Percentiles rank a stretch among this genome's conserved stretches.
Evolutionary conservation across 2,797 vertebrate genomes (phyloP).

Genomic region (Helicolenus hilgendorfi): DNA sequence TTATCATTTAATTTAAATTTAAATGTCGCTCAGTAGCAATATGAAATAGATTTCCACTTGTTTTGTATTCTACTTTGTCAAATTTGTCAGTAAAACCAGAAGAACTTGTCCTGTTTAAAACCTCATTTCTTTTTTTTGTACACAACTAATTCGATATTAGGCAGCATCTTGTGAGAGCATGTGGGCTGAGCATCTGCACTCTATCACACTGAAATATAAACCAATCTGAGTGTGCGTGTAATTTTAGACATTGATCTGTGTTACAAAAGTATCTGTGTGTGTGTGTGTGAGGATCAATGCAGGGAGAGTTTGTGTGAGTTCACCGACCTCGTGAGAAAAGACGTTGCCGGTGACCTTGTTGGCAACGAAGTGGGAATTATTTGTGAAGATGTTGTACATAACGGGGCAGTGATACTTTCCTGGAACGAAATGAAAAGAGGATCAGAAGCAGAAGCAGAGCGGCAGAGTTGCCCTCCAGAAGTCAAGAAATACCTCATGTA

Average conservation of each 20-base stretch:
- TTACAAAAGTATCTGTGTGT: background rate
- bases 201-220: background rate
- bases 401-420: slow-evolving; percentile 98
- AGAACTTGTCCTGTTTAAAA: background rate
- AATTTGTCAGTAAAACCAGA: background rate
- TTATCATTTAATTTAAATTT: background rate
- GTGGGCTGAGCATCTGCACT: slow-evolving; percentile 17
- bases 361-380: slow-evolving; percentile 96
- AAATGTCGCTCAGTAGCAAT: background rate
- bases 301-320: background rate
- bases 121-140: background rate
- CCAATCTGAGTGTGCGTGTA: slow-evolving; percentile 18
- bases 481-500: background rate
- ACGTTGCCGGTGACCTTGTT: slow-evolving; percentile 97
- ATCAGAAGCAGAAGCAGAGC: background rate
- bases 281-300: background rate
- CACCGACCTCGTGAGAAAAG: slow-evolving; percentile 94
- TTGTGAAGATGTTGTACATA: slow-evolving; percentile 97
- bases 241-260: slow-evolving; percentile 14
- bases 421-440: slow-evolving; percentile 61
- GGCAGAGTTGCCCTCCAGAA: background rate
- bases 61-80: background rate
- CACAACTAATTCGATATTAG: background rate
- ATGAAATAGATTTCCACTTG: background rate
- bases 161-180: slow-evolving; percentile 5